These are phyloP conservation scores for Myotis vivesi DNA, from an alignment of 2,797 vertebrate genomes.

Conservation along the genomic window DNA sequence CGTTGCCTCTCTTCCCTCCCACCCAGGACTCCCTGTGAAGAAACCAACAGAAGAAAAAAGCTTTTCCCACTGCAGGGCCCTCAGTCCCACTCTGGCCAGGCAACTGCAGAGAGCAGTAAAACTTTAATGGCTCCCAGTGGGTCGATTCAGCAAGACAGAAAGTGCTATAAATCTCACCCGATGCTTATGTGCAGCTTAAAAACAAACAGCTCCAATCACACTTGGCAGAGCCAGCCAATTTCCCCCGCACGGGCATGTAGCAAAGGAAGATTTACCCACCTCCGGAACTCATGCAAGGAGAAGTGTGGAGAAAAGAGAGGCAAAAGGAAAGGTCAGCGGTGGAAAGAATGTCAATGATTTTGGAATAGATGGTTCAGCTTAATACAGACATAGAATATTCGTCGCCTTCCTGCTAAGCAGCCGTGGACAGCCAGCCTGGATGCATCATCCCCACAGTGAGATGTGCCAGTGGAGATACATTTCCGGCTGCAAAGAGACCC, in stretches of 20 bases:
- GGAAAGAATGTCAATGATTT: constrained; percentile 54
- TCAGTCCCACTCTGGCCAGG: constrained; percentile 82
- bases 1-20: not conserved
- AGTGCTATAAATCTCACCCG: constrained; percentile 86
- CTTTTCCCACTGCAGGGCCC: constrained; percentile 73
- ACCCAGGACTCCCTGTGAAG: constrained; percentile 2
- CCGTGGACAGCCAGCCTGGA: not conserved
- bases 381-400: not conserved
- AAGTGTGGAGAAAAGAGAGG: constrained; percentile 12
- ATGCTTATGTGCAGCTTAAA: constrained; percentile 88
- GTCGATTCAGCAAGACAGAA: constrained; percentile 87
- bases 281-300: constrained; percentile 27
- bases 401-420: not conserved
- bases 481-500: not conserved
- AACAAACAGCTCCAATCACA: constrained; percentile 88
- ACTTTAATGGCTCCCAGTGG: constrained; percentile 88
- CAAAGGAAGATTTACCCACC: constrained; percentile 80
- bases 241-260: constrained; percentile 77
- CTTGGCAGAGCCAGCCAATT: constrained; percentile 82
- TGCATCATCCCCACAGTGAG: not conserved
- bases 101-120: constrained; percentile 88
- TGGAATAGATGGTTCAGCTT: not conserved
- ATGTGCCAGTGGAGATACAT: not conserved
- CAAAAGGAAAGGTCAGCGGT: constrained; percentile 23
- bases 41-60: constrained; percentile 70